These are phyloP conservation scores for Pteropus alecto DNA, from an alignment of 2,113 vertebrate genomes.

Conservation along the genomic window DNA sequence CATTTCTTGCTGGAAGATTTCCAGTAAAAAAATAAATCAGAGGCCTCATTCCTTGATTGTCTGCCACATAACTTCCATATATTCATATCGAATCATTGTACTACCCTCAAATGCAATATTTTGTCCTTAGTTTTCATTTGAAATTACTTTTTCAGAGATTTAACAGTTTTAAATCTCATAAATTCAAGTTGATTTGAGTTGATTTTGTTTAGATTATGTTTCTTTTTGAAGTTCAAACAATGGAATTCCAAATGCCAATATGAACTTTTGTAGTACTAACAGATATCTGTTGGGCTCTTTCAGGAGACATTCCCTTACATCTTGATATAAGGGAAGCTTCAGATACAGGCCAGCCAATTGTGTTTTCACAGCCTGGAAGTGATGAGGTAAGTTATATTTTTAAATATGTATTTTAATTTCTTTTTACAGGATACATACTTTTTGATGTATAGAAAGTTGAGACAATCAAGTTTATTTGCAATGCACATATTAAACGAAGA, in stretches of 20 bases:
- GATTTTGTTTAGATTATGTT: conserved; percentile 48
- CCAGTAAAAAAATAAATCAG: conserved; percentile 42
- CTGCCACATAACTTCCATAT: background rate
- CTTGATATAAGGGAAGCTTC: conserved; percentile 93
- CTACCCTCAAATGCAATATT: background rate
- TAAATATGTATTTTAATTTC: background rate
- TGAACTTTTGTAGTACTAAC: conserved; percentile 24
- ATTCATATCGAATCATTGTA: background rate
- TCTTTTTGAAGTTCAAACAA: conserved; percentile 28
- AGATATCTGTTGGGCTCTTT: conserved; percentile 42
- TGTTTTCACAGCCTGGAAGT: conserved; percentile 92
- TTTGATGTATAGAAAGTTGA: conserved; percentile 2
- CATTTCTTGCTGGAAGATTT: background rate
- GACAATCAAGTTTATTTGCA: background rate
- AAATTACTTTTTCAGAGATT: conserved; percentile 59
- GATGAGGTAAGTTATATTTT: conserved; percentile 86
- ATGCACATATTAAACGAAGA: background rate
- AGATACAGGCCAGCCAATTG: conserved; percentile 92
- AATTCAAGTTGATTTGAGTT: conserved; percentile 46
- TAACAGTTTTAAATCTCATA: conserved; percentile 51
- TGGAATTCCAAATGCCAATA: conserved; percentile 13
- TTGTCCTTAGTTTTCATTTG: conserved; percentile 62
- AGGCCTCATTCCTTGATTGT: background rate
- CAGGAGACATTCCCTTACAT: conserved; percentile 96
- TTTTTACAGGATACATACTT: background rate